These are phyloP conservation scores for Lophius piscatorius DNA, from an alignment of 2,113 vertebrate species.

Conservation along the genomic window DNA sequence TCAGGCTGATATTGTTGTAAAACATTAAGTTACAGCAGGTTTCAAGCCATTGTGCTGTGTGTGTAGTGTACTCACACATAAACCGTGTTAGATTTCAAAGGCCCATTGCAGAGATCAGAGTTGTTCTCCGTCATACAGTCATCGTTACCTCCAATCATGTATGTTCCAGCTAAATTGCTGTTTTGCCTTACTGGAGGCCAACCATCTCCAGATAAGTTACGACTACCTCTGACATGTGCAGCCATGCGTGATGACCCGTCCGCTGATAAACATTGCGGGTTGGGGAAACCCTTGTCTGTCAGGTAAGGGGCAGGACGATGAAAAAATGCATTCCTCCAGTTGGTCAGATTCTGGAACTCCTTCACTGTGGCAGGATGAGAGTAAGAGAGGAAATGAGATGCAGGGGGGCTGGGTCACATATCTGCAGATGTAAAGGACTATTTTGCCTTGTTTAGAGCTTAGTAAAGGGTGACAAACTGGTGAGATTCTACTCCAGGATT, in stretches of 20 bases:
- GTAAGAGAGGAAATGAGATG: conserved; percentile 7
- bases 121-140: conserved; percentile 82
- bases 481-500: conserved; percentile 14
- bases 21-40: background rate
- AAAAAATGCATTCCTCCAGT: conserved; percentile 91
- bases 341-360: conserved; percentile 88
- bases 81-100: conserved; percentile 88
- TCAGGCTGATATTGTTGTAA: background rate
- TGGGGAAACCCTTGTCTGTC: conserved; percentile 91
- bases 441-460: conserved; percentile 21
- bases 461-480: conserved; percentile 18
- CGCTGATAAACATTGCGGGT: conserved; percentile 81
- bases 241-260: conserved; percentile 20
- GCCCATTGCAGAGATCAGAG: conserved; percentile 92
- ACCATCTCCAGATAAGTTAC: conserved; percentile 1
- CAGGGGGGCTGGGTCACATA: conserved; percentile 14
- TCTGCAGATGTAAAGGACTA: conserved; percentile 14
- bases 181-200: conserved; percentile 30
- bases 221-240: conserved; percentile 1
- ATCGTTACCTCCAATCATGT: conserved; percentile 88
- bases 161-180: conserved; percentile 77
- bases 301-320: conserved; percentile 88
- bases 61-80: conserved; percentile 87
- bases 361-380: conserved; percentile 80
- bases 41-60: background rate